Evolutionary conservation across 1,140 invertebrate species (phyloP), one percentile per base, ranked within the genome.

Genomic region (Heterodera schachtii): DNA sequence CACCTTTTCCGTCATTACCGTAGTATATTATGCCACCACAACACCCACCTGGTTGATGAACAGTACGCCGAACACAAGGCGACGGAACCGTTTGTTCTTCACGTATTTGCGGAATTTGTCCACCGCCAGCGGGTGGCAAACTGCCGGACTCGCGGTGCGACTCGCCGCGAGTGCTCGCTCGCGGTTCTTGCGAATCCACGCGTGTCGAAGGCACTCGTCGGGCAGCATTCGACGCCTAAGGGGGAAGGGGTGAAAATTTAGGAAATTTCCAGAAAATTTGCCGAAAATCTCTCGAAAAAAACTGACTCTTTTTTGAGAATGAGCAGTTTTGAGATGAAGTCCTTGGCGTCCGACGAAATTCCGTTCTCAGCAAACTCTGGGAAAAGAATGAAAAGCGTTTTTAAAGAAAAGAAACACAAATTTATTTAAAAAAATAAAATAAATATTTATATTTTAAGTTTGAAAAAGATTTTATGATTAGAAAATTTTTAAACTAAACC

Each of bases 321-420:
- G 75, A 93, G 89, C 0, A 93, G 86, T 78, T 91, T 90, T 21
- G 84, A 84, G 41, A 93, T 92, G 82, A 93, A 93, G 84, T 93
- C 91, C 85, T 92, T 92, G 44, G 92, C 92, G 60, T 92, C 87
- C 31, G 91, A 91, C 9, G 86, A 85, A 49, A 90, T 88, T 9
- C 83, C 84, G 43, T 91, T 92, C 66, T 90, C 87, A 41, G 86
- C 87, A 85, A 93, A 93, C 80, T 91, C 90, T 60, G n/a, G n/a
- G n/a, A n/a, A n/a, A n/a, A n/a, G n/a, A n/a, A n/a, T n/a, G n/a
- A n/a, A n/a, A n/a, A n/a, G n/a, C n/a, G n/a, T n/a, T n/a, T n/a
- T n/a, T n/a, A n/a, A n/a, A n/a, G n/a, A n/a, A n/a, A n/a, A n/a
- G n/a, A n/a, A n/a, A n/a, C n/a, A n/a, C n/a, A n/a, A n/a, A n/a